phyloP scores from a whole-genome alignment of 2,888 invertebrate species.

The Spilarctia lutea region DNA sequence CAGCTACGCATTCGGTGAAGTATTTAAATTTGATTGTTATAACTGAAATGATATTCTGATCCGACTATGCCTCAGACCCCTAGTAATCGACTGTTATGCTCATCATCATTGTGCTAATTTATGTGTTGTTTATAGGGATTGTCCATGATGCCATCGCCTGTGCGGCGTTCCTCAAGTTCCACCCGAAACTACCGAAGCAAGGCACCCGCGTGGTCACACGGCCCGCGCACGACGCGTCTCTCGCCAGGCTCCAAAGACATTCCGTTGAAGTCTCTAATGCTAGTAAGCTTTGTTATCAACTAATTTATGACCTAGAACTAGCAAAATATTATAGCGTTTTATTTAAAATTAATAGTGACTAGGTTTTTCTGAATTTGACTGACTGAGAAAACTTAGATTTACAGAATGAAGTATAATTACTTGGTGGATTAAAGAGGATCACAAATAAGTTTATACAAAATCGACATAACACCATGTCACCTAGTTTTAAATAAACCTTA shows the following conservation, averaged over 20 bases:
- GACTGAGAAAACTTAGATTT: no score
- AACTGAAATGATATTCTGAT: background rate
- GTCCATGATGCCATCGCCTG: constrained; percentile 99
- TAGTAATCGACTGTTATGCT: no score
- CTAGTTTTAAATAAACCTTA: background rate
- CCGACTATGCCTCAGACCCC: background rate
- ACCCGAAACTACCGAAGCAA: constrained; percentile 94
- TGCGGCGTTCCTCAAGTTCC: constrained; percentile 98
- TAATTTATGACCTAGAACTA: background rate
- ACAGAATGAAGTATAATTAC: no score
- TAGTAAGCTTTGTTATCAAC: constrained; percentile 61
- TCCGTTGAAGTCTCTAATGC: constrained; percentile 94
- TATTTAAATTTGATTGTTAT: no score
- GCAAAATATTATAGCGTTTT: background rate
- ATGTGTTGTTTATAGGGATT: constrained; percentile 86
- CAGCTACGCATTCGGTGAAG: no score
- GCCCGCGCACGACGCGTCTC: constrained; percentile 59
- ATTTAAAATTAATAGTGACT: no score
- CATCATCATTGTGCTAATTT: no score
- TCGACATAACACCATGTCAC: background rate
- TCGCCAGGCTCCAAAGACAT: constrained; percentile 88
- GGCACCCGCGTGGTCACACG: constrained; percentile 90
- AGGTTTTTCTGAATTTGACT: no score
- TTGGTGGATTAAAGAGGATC: no score
- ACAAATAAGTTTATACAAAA: no score